phyloP scores from a whole-genome alignment of 2,888 invertebrate species.

The Tipula helvola region DNA sequence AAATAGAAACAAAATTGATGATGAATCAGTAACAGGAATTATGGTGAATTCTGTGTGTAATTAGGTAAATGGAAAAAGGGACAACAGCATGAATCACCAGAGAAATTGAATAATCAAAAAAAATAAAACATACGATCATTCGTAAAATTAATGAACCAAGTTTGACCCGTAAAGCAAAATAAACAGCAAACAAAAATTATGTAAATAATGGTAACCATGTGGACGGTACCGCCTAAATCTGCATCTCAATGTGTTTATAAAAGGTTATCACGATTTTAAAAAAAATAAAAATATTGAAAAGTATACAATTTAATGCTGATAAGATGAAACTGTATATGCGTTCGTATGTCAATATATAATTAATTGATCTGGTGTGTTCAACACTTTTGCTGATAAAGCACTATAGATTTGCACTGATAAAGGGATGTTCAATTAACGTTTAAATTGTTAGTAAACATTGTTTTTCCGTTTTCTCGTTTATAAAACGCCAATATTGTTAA shows the following conservation, averaged over 20 bases:
- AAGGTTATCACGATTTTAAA: background rate
- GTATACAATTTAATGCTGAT: background rate
- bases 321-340: background rate
- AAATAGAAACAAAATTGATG: no score
- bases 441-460: no score
- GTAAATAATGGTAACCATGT: background rate
- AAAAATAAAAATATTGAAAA: background rate
- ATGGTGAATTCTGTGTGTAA: no score
- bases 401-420: background rate
- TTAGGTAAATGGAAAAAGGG: no score
- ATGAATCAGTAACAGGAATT: no score
- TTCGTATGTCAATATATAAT: background rate
- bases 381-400: background rate
- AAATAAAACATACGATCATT: background rate
- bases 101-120: background rate
- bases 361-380: background rate
- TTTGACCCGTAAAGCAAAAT: background rate
- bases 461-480: no score
- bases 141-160: background rate
- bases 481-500: no score
- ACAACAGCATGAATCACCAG: background rate
- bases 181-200: background rate
- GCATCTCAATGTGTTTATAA: background rate
- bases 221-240: background rate
- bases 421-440: background rate